Evolutionary conservation across 2,113 vertebrate species (phyloP).

Genomic region (Bungarus multicinctus): DNA sequence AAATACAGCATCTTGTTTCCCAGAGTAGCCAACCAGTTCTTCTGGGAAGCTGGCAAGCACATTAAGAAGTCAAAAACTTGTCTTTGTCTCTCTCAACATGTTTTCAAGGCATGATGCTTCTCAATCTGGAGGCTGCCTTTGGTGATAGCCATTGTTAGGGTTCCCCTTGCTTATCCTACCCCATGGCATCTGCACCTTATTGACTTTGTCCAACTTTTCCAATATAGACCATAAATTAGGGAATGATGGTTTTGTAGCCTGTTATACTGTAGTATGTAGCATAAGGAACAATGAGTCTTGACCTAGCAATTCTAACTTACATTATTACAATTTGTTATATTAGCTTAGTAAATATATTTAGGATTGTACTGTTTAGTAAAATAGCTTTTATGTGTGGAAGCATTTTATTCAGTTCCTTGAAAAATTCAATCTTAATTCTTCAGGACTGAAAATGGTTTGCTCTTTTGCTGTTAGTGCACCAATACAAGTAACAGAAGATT

Average conservation of each 20-base stretch:
- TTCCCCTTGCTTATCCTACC: background rate
- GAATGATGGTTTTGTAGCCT: background rate
- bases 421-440: background rate
- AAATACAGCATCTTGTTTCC: background rate
- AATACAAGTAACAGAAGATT: background rate
- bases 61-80: background rate
- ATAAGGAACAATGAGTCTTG: background rate
- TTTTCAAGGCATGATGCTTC: background rate
- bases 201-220: background rate
- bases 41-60: background rate
- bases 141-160: background rate
- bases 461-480: background rate
- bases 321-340: background rate
- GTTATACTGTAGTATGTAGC: background rate
- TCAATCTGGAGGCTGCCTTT: background rate
- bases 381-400: background rate
- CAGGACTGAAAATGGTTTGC: background rate
- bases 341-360: background rate
- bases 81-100: background rate
- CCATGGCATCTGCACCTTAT: background rate
- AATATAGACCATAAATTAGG: background rate
- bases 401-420: background rate
- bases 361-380: background rate
- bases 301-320: background rate
- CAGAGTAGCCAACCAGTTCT: background rate